Conservation (phyloP, 2,113 vertebrate genomes). For the Mandrillus leucophaeus region DNA sequence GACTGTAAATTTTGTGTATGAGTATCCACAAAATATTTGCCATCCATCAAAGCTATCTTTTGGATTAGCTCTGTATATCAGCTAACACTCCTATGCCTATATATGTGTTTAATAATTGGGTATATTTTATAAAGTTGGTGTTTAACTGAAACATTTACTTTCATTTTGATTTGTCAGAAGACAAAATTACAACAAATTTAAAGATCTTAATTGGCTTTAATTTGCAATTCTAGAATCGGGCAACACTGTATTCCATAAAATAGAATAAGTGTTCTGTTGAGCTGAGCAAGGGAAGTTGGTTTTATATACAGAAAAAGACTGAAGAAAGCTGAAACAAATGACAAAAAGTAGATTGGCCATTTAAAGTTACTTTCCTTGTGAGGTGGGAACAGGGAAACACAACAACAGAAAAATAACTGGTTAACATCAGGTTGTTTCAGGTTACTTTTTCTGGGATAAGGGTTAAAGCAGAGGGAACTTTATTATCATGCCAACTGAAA, state of each 20-base stretch:
- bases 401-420: not conserved
- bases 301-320: not conserved
- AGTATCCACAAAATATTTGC: not conserved
- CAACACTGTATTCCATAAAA: not conserved
- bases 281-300: not conserved
- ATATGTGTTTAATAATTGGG: not conserved
- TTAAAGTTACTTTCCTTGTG: not conserved
- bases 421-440: not conserved
- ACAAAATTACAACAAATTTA: not conserved
- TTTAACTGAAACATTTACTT: conserved; percentile 14
- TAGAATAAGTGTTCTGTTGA: not conserved
- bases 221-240: not conserved
- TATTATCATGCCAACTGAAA: not conserved
- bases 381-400: not conserved
- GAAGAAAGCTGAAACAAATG: not conserved
- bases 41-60: not conserved
- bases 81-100: not conserved
- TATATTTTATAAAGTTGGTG: not conserved
- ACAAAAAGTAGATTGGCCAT: not conserved
- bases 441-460: not conserved
- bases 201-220: not conserved
- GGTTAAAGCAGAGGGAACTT: not conserved
- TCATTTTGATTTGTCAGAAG: not conserved
- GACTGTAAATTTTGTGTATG: not conserved
- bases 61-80: not conserved